Base-by-base conservation (phyloP, 2,888 invertebrate species). In the Brachypterus glaber region DNA sequence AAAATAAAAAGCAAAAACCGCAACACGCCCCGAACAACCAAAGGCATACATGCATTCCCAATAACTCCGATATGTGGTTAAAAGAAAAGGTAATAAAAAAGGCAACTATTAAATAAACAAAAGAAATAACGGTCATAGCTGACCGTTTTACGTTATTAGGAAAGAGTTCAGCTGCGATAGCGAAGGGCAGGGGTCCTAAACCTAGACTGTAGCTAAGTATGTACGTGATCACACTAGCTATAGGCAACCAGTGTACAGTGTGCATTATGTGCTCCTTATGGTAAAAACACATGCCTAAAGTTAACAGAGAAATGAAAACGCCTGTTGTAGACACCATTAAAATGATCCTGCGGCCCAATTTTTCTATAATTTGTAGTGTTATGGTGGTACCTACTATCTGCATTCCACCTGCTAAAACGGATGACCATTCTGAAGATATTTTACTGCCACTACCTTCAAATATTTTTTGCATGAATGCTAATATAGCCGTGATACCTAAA, bases 121-220 rank as follows among this genome's bases (percentile, higher is more conserved):
- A 39, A 1, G 46, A 37, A n/a, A 37, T 37, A 7, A 46, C 17
- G 4, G 43, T 77, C 0, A 82, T 77, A 0, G 82, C 83, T 11
- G 73, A 67, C 0, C 80, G 76, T 60, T 83, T 82, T 2, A 84
- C 79, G 47, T 82, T 79, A 0, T 78, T 66, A 21, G 88, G 77
- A 60, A 89, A 78, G 63, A 87, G 73, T 59, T 87, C 86, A 1
- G 82, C 78, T 72, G 84, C 75, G 24, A 86, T 76, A 3, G 83
- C 79, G 84, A 84, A 84, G 0, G 83, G 82, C 17, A 85, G 59
- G 0, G 82, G 79, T 3, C 88, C 84, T 37, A 79, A 74, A 1
- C 75, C 83, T 2, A 24, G 30, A 62, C 82, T 79, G 64, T 83
- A 85, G 0, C 79, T 74, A 33, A 77, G 65, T 41, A 83, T 81